A percentile compares a stretch with the other conserved stretches of the same genome.
phyloP scores from a whole-genome alignment of 2,888 invertebrate genomes.

The Sepioteuthis lessoniana region DNA sequence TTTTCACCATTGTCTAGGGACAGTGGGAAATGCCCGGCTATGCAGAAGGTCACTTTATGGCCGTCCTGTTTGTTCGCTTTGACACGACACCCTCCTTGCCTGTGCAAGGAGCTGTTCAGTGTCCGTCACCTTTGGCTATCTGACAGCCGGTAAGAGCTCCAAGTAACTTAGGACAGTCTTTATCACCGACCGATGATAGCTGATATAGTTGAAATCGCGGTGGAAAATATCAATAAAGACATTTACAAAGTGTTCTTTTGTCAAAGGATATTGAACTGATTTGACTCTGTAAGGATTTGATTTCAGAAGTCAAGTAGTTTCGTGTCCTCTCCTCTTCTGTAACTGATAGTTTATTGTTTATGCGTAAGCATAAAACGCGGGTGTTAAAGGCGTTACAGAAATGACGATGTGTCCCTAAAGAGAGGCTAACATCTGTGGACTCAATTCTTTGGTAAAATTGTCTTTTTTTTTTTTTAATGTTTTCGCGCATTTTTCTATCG shows the following conservation, averaged over 20 bases:
- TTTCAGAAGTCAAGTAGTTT: background rate
- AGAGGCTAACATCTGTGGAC: background rate
- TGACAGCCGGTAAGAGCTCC: background rate
- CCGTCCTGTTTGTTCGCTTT: background rate
- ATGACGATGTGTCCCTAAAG: background rate
- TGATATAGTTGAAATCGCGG: background rate
- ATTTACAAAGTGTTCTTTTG: background rate
- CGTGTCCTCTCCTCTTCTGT: background rate
- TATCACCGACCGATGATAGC: background rate
- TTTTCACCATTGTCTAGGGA: background rate
- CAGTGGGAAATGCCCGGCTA: background rate
- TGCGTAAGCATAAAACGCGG: background rate
- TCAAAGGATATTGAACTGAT: background rate
- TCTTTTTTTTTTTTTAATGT: too few relatives aligned
- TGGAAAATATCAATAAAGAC: background rate
- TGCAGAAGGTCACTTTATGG: background rate
- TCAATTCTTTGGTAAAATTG: too few relatives aligned
- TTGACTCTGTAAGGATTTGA: background rate
- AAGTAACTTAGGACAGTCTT: background rate
- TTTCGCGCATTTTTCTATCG: too few relatives aligned
- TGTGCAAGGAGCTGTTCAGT: background rate
- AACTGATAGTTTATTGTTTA: constrained; percentile 18
- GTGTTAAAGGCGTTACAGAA: background rate
- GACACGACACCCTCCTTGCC: background rate
- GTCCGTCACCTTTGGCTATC: constrained; percentile 2